Evolutionary conservation across 2,113 vertebrate species (phyloP), one percentile per base, ranked within the genome.

Genomic region (Colaptes auratus): DNA sequence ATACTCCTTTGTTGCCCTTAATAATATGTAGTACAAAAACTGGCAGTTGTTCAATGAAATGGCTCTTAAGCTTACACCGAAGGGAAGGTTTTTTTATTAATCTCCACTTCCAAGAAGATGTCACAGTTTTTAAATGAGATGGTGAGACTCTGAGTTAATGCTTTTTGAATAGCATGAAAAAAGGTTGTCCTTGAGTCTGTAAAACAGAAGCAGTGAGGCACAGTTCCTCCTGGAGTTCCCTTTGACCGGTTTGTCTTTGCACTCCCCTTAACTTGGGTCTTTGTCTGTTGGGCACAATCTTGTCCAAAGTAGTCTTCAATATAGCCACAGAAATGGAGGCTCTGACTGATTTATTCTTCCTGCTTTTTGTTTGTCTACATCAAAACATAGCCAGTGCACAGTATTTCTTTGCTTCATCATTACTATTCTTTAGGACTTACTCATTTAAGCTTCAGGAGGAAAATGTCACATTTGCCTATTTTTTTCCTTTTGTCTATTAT

Each of bases 21-120:
- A 95, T 95, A 96, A 93, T 95, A 79, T 67, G 83, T 92, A 92
- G 93, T 95, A 96, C 91, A 94, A 96, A 93, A 96, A 89, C 89
- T 96, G 96, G 95, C 97, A 86, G 67, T 88, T 93, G 72, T 92
- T 97, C 82, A 95, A 91, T 96, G 94, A 95, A 96, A 92, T 95
- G 88, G 91, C 88, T 97, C 96, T 96, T 95, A 93, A 94, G 75
- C 90, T 91, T 86, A 65, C 56, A 91, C 95, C 76, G 92, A 96
- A 96, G 91, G 88, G 92, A 89, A 79, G 88, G 88, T 52, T 79
- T 50, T 33, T 24, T 88, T 90, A 88, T 75, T 53, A 92, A 90
- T 95, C 93, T 94, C 82, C 76, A 84, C 86, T 95, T 96, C 93
- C 91, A 96, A 96, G 86, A 92, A 94, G 89, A 95, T 96, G 96